Base-by-base conservation (phyloP, 2,888 invertebrate species). In the Trissolcus brochymenae region DNA sequence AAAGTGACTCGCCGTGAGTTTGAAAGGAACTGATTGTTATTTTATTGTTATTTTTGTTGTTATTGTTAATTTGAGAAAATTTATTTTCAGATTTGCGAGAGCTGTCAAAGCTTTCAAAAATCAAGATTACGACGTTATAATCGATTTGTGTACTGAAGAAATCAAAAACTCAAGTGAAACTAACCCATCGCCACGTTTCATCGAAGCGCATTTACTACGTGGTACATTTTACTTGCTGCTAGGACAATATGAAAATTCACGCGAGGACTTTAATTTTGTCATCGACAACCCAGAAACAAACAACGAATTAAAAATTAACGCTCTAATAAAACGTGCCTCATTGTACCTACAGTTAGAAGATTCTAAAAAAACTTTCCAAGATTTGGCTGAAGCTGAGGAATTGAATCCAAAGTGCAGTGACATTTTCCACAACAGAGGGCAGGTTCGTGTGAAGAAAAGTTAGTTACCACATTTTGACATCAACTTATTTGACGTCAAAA, bases 341-440 rank as follows among this genome's bases (percentile, higher is more conserved):
- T 91, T 97, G 74, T 92, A 93, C 81, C 94, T 97, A 89, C 96
- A 97, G 87, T 90, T 94, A 62, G 95, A 95, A 82, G 92, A 94
- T 78, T 91, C 93, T 41, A 93, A 93, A 46, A 92, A 92, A 77
- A 95, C 95, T 81, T 90, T 96, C 81, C 92, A 92, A 64, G 96
- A 96, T 88, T 98, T 98, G 89, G 92, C 93, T 14, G 90, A 88
- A 80, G 98, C 98, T 40, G 93, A 94, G 50, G 90, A 92, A 83
- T 87, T 96, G 56, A 95, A 96, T 83, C 93, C 96, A 0, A 91
- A 94, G 40, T 96, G 95, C 88, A 92, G 95, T 19, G 98, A 98
- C 88, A 93, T 98, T 62, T 98, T 95, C 89, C 96, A 98, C 88
- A 98, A 98, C 86, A 91, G 97, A 78, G 98, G 97, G 60, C 92